Conservation (phyloP, 2,888 invertebrate genomes). For the Hyles lineata region DNA sequence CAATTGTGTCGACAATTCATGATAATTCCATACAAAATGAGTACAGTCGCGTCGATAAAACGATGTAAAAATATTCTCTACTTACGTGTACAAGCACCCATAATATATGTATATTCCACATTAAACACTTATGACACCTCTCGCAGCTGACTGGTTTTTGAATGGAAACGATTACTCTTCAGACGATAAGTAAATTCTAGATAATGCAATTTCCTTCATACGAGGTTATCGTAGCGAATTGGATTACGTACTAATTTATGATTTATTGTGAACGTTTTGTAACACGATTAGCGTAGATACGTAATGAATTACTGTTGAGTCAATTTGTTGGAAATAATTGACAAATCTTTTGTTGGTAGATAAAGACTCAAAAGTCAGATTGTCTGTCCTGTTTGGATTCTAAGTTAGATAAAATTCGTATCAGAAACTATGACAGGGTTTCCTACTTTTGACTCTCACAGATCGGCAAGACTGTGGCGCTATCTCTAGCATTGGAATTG, state of each 20-base stretch:
- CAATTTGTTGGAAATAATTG: slow-evolving; percentile 1
- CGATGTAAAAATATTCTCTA: neutral
- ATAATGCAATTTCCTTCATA: slow-evolving; percentile 56
- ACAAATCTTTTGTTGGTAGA: neutral
- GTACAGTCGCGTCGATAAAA: too few relatives aligned
- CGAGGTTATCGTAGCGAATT: slow-evolving; percentile 46
- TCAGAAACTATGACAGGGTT: neutral
- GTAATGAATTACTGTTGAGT: neutral
- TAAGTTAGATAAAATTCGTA: neutral
- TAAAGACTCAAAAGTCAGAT: neutral
- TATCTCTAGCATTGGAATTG: too few relatives aligned
- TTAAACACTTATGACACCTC: slow-evolving; percentile 15
- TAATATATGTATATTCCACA: neutral
- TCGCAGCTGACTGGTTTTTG: slow-evolving; percentile 35
- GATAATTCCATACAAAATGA: too few relatives aligned
- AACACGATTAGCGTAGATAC: slow-evolving; percentile 21
- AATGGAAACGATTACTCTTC: slow-evolving; percentile 44
- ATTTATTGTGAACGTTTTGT: slow-evolving; percentile 22
- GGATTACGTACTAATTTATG: slow-evolving; percentile 36
- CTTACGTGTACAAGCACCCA: slow-evolving; percentile 18
- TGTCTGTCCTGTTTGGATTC: neutral
- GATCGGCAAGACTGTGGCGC: too few relatives aligned
- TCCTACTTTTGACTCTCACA: too few relatives aligned
- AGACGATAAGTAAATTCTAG: slow-evolving; percentile 47
- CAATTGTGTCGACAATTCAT: too few relatives aligned